Base-by-base conservation (phyloP, 2,888 invertebrate genomes). In the Dinocampus coccinellae region DNA sequence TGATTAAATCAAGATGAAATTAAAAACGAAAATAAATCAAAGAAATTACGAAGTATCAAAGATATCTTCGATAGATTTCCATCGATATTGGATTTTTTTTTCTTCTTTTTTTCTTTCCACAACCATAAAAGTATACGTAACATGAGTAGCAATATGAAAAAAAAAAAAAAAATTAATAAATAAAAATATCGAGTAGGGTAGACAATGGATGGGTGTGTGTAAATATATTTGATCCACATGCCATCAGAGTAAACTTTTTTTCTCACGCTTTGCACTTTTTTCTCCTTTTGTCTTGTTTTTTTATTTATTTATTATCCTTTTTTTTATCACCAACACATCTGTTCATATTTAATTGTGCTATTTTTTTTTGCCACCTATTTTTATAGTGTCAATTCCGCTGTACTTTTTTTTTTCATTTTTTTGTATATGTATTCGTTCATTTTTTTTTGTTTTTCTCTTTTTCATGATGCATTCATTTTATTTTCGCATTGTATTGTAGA, bases 211-310 rank as follows among this genome's bases (percentile, higher is more conserved):
- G 10, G 33, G 33, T 33, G 58, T 16, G 16, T 11, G 33, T 11
- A 33, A 11, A 57, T 33, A 47, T 58, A n/a, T 58, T 58, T 29
- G 58, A 58, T 33, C 3, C 58, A 34, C 58, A 20, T 58, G 58
- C 53, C 20, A 7, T 47, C 47, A 7, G 16, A 20, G 16, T 4
- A 47, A n/a, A 47, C 16, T 47, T 47, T 29, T 3, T 29, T 4
- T 29, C 29, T 7, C 3, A 7, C 29, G 7, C 29, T 29, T 29
- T 29, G 29, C 7, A 4, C 7, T 29, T 29, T n/a, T 11, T 13
- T n/a, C 13, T 13, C 13, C n/a, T 11, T 39, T 3, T 1, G 3
- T 3, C n/a, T 13, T 11, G n/a, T 39, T 39, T 39, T 39, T 39
- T 4, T 39, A n/a, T 39, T 39, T 39, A 39, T 39, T n/a, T 3